Percentiles rank a stretch among this genome's conserved stretches.
These are phyloP conservation scores for Cydia amplana DNA, from an alignment of 1,140 invertebrate species.

Conservation along the genomic window DNA sequence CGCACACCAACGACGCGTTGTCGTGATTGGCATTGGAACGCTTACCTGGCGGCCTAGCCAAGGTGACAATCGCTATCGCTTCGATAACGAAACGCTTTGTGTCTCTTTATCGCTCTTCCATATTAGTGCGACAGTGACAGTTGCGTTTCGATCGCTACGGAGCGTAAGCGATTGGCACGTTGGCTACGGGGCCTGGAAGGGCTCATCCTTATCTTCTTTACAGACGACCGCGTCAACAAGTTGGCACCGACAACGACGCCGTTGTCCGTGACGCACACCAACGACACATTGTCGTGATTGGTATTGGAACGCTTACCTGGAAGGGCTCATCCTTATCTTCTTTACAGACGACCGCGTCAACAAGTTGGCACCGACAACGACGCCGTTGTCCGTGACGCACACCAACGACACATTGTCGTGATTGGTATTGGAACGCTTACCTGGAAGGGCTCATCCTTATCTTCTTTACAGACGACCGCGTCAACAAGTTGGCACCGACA, in stretches of 20 bases:
- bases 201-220: constrained; percentile 23
- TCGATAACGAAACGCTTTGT: too few relatives aligned
- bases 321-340: constrained; percentile 27
- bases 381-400: neutral
- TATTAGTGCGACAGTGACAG: too few relatives aligned
- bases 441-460: constrained; percentile 37
- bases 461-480: neutral
- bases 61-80: too few relatives aligned
- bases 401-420: constrained; percentile 46
- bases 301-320: too few relatives aligned
- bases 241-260: neutral
- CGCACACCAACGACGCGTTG: constrained; percentile 58
- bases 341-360: neutral
- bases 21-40: constrained; percentile 44
- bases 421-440: too few relatives aligned
- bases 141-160: too few relatives aligned
- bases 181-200: too few relatives aligned
- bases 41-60: too few relatives aligned
- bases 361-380: neutral
- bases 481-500: constrained; percentile 34
- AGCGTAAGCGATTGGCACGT: too few relatives aligned
- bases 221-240: neutral
- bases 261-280: neutral
- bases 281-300: constrained; percentile 50
- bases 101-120: too few relatives aligned